Base-by-base conservation (phyloP, 2,888 invertebrate genomes). In the Sphecodes monilicornis region DNA sequence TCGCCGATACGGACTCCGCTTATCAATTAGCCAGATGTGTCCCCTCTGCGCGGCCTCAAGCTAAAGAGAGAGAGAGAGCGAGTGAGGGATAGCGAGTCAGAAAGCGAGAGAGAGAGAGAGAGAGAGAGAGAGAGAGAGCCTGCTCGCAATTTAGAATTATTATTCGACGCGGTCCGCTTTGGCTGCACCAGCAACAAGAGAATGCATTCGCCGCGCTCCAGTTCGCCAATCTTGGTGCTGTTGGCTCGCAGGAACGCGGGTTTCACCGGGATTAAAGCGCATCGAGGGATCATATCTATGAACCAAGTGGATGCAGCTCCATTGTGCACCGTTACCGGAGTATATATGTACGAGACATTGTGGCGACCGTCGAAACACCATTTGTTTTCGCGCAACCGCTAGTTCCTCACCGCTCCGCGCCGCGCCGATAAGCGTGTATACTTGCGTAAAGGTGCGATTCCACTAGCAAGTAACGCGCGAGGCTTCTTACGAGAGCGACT, bases 281-380 rank as follows among this genome's bases (percentile, higher is more conserved):
- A 88, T 90, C 87, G 88, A 72, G 84, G 84, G 88, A 89, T 89
- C 89, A 85, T 86, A 88, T 89, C 90, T 90, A 81, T 73, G 84
- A 78, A 75, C 77, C 68, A 66, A 75, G 81, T 87, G 82, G 82
- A 90, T 82, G 84, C 81, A 78, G 84, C 57, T 74, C 80, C 82
- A 86, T 87, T 88, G 82, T 86, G 66, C 60, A 54, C 72, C 68
- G 82, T 80, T 82, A 68, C 79, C 54, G 74, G 22, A 68, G 80
- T 85, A 78, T 78, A 89, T 73, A 78, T 78, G 89, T 73, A 89
- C 73, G 79, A 54, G 54, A 80, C 84, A 84, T 79, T 81, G 81
- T 72, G 84, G 81, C 81, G 78, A 68, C 79, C 72, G 79, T 29
- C 60, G 60, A 60, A 60, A 81, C 81, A 88, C 81, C 89, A 84